A percentile compares a stretch with the other conserved stretches of the same genome.
Conservation (phyloP, 1,140 invertebrate genomes). For the Lerema accius region DNA sequence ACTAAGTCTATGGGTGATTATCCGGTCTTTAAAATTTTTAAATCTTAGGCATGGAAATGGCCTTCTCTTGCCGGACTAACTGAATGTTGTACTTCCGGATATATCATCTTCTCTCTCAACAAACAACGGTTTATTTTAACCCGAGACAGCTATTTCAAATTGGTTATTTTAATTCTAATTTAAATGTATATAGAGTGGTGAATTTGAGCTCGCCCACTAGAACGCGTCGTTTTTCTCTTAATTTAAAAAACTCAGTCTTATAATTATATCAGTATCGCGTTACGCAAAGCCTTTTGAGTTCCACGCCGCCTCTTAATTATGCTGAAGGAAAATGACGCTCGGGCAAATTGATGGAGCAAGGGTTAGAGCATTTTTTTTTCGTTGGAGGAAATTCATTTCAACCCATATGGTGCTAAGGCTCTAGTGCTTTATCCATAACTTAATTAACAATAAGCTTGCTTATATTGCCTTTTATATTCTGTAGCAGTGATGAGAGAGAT, state of each 20-base stretch:
- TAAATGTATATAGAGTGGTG: constrained; percentile 10
- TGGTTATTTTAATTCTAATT: constrained; percentile 3
- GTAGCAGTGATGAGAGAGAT: too few species aligned
- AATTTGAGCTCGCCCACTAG: constrained; percentile 20
- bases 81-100: too few species aligned
- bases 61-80: too few species aligned
- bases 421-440: not conserved
- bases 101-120: not conserved
- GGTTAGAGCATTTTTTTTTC: constrained; percentile 8
- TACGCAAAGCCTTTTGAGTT: constrained; percentile 31
- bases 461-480: not conserved
- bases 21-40: too few species aligned
- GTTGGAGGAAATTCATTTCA: not conserved
- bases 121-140: not conserved
- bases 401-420: not conserved
- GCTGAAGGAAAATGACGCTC: constrained; percentile 16
- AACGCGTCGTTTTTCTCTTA: constrained; percentile 28
- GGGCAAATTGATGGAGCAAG: constrained; percentile 21
- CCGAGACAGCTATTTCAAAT: not conserved
- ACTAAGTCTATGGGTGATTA: too few species aligned
- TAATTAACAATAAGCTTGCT: not conserved
- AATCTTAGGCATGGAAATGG: too few species aligned
- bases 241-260: constrained; percentile 27
- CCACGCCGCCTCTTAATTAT: constrained; percentile 28
- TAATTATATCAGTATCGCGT: constrained; percentile 32